Evolutionary conservation across 2,113 vertebrate genomes (phyloP), one percentile per base, ranked within the genome.

Genomic region (Microtus pennsylvanicus): DNA sequence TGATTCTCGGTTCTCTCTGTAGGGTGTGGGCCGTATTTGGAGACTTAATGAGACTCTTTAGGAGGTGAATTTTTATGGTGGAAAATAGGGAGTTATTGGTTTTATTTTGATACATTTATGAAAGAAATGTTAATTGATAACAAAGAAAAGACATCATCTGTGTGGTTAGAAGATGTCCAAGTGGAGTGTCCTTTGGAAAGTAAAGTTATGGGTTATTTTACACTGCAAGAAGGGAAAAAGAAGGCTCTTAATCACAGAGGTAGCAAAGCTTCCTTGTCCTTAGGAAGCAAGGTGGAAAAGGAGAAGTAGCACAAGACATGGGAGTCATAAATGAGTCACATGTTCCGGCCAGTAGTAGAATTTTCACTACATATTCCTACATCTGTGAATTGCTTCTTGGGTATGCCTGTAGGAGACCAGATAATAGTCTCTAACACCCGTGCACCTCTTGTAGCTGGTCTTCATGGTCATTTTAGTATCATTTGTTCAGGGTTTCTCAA

Each of bases 41-140:
- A 52, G 96, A 50, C 88, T 90, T n/a, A 76, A 0, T 55, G 75
- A 26, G 1, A 6, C 47, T 47, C 22, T 52, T 0, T 88, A 55
- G 35, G 33, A 21, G 8, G 30, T 52, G 47, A 30, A 52, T 77
- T 30, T 77, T 26, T 47, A 16, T 77, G 42, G 26, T 77, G 42
- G 75, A 14, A 47, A 92, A 22, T 45, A 91, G 58, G 33, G 13
- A 69, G 85, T 86, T 33, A 67, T 52, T 80, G 3, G 80, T 13
- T 89, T 95, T 94, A 55, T 96, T 81, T 78, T 78, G 35, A 30
- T 22, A 16, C 70, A 45, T 75, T 63, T 90, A 33, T 88, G 12
- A 83, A 96, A 52, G 21, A 87, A 85, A 70, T 63, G 55, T 19
- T 75, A 45, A 2, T 47, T 58, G 52, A 77, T 4, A 58, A 22